phyloP scores from a whole-genome alignment of 2,888 invertebrate genomes.

The Hermodice carunculata region DNA sequence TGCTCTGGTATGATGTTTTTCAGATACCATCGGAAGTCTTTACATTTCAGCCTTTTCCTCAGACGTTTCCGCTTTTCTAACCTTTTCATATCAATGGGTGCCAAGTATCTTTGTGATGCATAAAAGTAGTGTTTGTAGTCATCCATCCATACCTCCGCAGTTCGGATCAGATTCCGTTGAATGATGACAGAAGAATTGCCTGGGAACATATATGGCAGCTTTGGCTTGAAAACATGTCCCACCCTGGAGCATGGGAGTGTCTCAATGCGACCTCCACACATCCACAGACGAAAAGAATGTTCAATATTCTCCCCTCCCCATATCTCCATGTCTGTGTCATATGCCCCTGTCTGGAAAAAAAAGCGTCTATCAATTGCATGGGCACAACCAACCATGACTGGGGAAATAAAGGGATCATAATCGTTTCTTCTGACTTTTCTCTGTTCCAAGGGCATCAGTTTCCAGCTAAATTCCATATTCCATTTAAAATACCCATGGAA shows the following conservation, averaged over 20 bases:
- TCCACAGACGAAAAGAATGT: conserved; percentile 35
- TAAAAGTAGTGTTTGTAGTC: conserved; percentile 7
- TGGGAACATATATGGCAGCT: conserved; percentile 32
- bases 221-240: conserved; percentile 37
- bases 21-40: conserved; percentile 35
- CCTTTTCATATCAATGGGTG: neutral
- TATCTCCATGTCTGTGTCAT: conserved; percentile 35
- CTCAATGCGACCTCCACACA: conserved; percentile 39
- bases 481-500: conserved; percentile 28
- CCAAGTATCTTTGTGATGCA: neutral
- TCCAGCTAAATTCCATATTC: conserved; percentile 33
- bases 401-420: conserved; percentile 29
- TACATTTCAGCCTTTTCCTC: conserved; percentile 16
- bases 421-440: conserved; percentile 19
- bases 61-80: conserved; percentile 1
- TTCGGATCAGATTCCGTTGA: conserved; percentile 33
- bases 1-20: conserved; percentile 24
- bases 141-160: conserved; percentile 34
- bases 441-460: neutral
- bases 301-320: conserved; percentile 44
- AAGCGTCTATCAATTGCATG: conserved; percentile 27
- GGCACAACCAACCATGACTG: conserved; percentile 37
- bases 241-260: conserved; percentile 40
- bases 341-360: conserved; percentile 28
- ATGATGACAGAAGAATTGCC: conserved; percentile 22